Percentiles rank a stretch among this genome's conserved stretches.
Evolutionary conservation across 2,113 vertebrate species (phyloP).

Genomic region (Brienomyrus brachyistius): DNA sequence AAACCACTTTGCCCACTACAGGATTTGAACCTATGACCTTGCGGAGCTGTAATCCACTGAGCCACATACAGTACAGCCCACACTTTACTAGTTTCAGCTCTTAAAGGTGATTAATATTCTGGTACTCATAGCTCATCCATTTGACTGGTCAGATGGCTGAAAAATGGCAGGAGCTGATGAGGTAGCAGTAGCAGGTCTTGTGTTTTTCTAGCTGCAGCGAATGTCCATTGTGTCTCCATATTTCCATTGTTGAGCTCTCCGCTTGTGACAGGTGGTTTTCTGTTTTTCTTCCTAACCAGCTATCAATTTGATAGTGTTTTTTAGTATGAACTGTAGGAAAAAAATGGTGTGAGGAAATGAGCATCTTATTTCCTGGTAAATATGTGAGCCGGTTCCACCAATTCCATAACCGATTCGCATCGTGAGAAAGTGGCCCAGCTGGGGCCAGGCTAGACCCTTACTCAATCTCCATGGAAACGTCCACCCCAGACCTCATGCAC

Average conservation of each 20-base stretch:
- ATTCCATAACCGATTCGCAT: slow-evolving; percentile 25
- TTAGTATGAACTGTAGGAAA: background rate
- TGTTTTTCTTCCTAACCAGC: background rate
- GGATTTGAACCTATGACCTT: background rate
- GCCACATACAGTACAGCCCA: background rate
- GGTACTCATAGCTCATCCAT: background rate
- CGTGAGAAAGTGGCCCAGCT: slow-evolving; percentile 39
- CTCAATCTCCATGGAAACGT: slow-evolving; percentile 56
- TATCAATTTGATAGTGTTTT: background rate
- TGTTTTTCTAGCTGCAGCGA: background rate
- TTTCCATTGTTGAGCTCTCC: background rate
- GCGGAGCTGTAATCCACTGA: background rate
- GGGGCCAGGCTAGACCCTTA: slow-evolving; percentile 37
- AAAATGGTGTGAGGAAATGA: background rate
- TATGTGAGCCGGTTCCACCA: slow-evolving; percentile 30
- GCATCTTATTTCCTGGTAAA: slow-evolving; percentile 22
- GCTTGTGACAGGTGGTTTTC: background rate
- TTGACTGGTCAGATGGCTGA: background rate
- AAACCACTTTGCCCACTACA: background rate
- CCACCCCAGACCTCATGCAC: slow-evolving; percentile 60
- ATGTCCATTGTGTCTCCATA: background rate
- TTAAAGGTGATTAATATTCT: background rate
- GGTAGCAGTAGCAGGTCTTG: background rate
- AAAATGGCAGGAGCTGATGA: background rate
- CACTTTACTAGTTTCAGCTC: background rate